Evolutionary conservation across 2,113 vertebrate species (phyloP), one percentile per base, ranked within the genome.

Genomic region (Eira barbara): DNA sequence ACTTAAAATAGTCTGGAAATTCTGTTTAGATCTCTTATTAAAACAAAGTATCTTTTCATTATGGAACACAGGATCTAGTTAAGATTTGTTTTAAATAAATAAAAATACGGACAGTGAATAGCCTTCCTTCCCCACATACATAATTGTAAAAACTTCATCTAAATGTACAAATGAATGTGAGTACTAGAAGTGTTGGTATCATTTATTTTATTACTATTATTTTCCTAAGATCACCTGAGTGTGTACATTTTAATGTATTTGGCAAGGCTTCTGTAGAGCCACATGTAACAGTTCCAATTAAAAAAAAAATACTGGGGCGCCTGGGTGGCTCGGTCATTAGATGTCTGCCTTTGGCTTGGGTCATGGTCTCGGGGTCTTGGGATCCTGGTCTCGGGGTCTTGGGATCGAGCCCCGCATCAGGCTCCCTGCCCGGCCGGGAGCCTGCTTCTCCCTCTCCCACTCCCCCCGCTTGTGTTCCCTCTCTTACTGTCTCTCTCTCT

Each of bases 1-100:
- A 73, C 39, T 65, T 81, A 76, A 87, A 94, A 79, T 47, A 94
- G 59, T 88, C 71, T 74, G 6, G 31, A 91, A 95, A 92, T 82
- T 73, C 80, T 82, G 17, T 79, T 93, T 79, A 89, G 25, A 87
- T 61, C 27, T 91, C 63, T 81, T 81, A 20, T 76, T 88, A 76
- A 90, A 83, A 84, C 29, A 96, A 57, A 23, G 20, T 7, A 94
- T 78, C 21, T 89, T 71, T 76, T 82, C 71, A 55, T 95, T 80
- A 90, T 18, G 3, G 91, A 91, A 89, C 8, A n/a, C 49, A 79
- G 47, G 8, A 81, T 90, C 39, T 12, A 55, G 79, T 82, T 86
- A 81, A 82, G 15, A 65, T 55, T 3, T 39, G 0, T 39, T 29
- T 82, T 91, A 88, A 87, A 67, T 45, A 88, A 94, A 86, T 15